These are phyloP conservation scores for Holcopasites calliopsidis DNA, from an alignment of 1,140 invertebrate species.

Conservation along the genomic window DNA sequence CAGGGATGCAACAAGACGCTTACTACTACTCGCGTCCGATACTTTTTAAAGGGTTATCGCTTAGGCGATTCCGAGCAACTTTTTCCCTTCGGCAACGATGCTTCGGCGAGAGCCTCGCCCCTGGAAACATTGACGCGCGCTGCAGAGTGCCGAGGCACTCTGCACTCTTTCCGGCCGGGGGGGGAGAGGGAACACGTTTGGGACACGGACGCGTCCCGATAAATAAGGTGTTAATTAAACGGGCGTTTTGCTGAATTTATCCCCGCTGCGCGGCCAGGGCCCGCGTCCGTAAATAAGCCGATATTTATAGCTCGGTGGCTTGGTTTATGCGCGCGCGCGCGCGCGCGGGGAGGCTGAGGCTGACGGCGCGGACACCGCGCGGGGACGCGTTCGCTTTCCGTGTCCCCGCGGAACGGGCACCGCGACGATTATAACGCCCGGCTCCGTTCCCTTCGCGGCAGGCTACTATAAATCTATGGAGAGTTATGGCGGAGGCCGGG, in stretches of 20 bases:
- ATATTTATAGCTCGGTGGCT: constrained; percentile 74
- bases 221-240: constrained; percentile 80
- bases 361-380: constrained; percentile 34
- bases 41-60: no score
- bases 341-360: no score
- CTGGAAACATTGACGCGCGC: no score
- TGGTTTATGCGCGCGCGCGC: constrained; percentile 28
- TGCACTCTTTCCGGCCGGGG: not conserved
- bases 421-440: constrained; percentile 62
- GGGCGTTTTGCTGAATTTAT: constrained; percentile 77
- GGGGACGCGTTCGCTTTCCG: constrained; percentile 7
- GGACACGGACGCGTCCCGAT: constrained; percentile 75
- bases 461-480: constrained; percentile 76
- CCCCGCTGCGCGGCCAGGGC: constrained; percentile 56
- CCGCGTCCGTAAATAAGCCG: constrained; percentile 75
- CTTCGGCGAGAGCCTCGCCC: no score
- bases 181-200: not conserved
- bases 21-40: no score
- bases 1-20: no score
- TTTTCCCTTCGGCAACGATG: no score
- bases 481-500: constrained; percentile 72
- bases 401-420: constrained; percentile 31
- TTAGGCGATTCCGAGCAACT: no score
- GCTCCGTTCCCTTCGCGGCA: constrained; percentile 51
- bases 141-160: not conserved